These are phyloP conservation scores for Andrena camellia DNA, from an alignment of 2,888 invertebrate species.

Conservation along the genomic window DNA sequence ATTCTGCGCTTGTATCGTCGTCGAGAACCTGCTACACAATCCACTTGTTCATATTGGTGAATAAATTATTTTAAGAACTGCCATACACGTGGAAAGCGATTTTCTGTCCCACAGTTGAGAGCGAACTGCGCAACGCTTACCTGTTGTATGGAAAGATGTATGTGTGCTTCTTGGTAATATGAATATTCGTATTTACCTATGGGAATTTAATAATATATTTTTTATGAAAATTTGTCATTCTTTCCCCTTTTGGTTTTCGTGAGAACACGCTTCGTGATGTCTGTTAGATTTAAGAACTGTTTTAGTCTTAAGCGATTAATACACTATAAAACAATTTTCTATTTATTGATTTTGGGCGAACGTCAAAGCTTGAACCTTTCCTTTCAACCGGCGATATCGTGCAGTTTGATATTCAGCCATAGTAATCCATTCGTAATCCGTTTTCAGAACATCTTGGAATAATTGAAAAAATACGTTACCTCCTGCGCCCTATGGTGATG, in stretches of 20 bases:
- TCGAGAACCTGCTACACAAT: conserved; percentile 68
- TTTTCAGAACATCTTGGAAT: too few relatives aligned
- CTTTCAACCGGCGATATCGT: neutral
- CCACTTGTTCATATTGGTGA: conserved; percentile 77
- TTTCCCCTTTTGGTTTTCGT: neutral
- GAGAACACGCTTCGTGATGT: neutral
- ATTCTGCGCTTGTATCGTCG: conserved; percentile 49
- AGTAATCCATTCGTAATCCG: too few relatives aligned
- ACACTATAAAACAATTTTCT: neutral
- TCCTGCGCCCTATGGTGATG: too few relatives aligned
- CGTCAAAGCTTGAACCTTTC: neutral
- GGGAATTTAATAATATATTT: conserved; percentile 40
- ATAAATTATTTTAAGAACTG: conserved; percentile 80
- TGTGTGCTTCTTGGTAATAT: conserved; percentile 22
- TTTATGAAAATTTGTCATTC: conserved; percentile 14
- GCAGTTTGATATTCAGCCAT: too few relatives aligned
- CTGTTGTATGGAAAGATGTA: conserved; percentile 5
- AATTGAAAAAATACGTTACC: too few relatives aligned
- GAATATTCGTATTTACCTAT: conserved; percentile 19
- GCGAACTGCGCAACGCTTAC: conserved; percentile 2
- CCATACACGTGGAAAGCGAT: conserved; percentile 21
- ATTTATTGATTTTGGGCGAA: neutral
- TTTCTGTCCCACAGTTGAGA: conserved; percentile 12
- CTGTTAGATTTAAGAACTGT: conserved; percentile 7
- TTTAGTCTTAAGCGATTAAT: neutral